Conservation (phyloP, 2,888 invertebrate species). For the Atethmia centrago region DNA sequence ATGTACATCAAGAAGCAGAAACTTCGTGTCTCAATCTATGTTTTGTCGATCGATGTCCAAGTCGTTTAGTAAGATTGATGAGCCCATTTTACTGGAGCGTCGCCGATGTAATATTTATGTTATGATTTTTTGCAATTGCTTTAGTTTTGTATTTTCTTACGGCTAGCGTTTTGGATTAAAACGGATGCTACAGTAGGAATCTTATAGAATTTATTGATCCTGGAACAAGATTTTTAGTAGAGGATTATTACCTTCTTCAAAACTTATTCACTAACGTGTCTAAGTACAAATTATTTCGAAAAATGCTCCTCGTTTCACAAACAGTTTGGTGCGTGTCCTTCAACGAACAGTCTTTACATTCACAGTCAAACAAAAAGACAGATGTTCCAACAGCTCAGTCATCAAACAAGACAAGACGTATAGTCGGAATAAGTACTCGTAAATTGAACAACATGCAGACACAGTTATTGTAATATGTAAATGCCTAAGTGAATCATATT, state of each 20-base stretch:
- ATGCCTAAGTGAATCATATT: slow-evolving; percentile 39
- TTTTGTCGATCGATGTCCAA: slow-evolving; percentile 45
- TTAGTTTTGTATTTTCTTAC: background rate
- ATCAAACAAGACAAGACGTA: slow-evolving; percentile 28
- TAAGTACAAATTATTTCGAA: background rate
- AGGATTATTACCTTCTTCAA: background rate
- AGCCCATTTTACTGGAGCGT: slow-evolving; percentile 7
- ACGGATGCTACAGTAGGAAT: background rate
- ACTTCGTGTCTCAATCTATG: slow-evolving; percentile 41
- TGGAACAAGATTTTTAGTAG: background rate
- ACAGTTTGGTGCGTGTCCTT: background rate
- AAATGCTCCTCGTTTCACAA: background rate
- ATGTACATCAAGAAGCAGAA: too few species aligned
- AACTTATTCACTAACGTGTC: background rate
- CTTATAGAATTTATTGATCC: background rate
- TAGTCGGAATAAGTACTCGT: slow-evolving; percentile 29
- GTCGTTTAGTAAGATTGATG: slow-evolving; percentile 54
- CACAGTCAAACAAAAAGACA: slow-evolving; percentile 24
- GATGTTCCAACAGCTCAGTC: slow-evolving; percentile 20
- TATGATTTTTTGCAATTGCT: slow-evolving; percentile 4
- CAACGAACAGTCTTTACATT: background rate
- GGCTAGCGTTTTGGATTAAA: background rate
- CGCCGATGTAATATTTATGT: slow-evolving; percentile 22
- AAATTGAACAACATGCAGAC: slow-evolving; percentile 26
- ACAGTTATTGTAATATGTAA: slow-evolving; percentile 39